Evolutionary conservation across 2,113 vertebrate species (phyloP).

Genomic region (Misgurnus anguillicaudatus): DNA sequence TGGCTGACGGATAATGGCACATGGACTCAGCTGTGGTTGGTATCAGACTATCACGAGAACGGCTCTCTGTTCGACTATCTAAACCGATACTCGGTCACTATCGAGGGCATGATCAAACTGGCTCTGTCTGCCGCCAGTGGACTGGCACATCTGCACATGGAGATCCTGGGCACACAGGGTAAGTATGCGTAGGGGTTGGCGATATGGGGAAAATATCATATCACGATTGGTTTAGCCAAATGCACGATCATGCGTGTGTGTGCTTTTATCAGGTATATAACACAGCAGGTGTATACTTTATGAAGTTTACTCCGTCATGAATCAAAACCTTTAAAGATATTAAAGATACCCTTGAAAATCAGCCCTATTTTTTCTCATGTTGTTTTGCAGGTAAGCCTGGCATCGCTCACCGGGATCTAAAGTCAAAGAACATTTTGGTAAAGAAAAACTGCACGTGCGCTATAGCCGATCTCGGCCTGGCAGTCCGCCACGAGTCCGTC

Average conservation of each 20-base stretch:
- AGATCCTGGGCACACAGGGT: constrained; percentile 98
- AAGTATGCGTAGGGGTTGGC: constrained; percentile 19
- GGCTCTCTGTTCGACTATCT: constrained; percentile 96
- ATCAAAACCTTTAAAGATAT: too few species aligned
- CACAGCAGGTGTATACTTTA: too few species aligned
- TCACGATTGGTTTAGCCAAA: too few species aligned
- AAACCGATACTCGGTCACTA: constrained; percentile 89
- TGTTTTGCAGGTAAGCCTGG: constrained; percentile 85
- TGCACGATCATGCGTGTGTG: not conserved
- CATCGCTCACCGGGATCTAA: constrained; percentile 94
- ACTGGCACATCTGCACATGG: constrained; percentile 95
- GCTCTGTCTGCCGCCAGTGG: constrained; percentile 92
- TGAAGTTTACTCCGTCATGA: too few species aligned
- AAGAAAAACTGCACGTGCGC: constrained; percentile 95
- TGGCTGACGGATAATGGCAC: constrained; percentile 87
- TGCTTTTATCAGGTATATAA: not conserved
- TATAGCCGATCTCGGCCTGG: constrained; percentile 92
- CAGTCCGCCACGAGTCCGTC: constrained; percentile 89
- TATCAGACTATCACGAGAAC: constrained; percentile 94
- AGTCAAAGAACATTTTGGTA: constrained; percentile 96
- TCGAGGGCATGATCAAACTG: constrained; percentile 93
- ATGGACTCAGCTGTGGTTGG: constrained; percentile 95
- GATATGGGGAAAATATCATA: too few species aligned
- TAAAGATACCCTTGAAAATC: too few species aligned
- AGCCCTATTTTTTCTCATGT: not conserved